Percentiles rank a stretch among this genome's conserved stretches.
phyloP scores from a whole-genome alignment of 2,888 invertebrate species.

The Nomada fucata region DNA sequence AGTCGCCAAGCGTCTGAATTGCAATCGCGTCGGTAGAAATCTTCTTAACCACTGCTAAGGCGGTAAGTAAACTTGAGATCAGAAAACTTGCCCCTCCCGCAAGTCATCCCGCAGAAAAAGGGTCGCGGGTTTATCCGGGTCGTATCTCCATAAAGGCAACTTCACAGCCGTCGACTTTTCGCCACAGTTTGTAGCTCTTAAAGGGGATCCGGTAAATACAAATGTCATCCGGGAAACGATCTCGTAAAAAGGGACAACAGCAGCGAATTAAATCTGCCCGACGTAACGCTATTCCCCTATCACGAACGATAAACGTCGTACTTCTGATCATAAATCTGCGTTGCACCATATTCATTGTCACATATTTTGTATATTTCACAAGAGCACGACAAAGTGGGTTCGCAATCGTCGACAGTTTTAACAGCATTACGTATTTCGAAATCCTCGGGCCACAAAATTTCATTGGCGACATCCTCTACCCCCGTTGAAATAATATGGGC shows the following conservation, averaged over 20 bases:
- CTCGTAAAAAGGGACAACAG: not conserved
- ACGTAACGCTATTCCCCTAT: not conserved
- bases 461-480: too few species aligned
- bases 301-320: not conserved
- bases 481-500: too few species aligned
- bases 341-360: too few species aligned
- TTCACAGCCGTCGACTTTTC: slow-evolving; percentile 57
- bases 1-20: not conserved
- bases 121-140: slow-evolving; percentile 66
- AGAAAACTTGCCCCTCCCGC: slow-evolving; percentile 29
- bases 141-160: slow-evolving; percentile 68
- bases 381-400: too few species aligned
- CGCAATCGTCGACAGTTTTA: too few species aligned
- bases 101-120: slow-evolving; percentile 19
- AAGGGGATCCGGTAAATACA: slow-evolving; percentile 49
- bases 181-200: slow-evolving; percentile 54
- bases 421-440: too few species aligned
- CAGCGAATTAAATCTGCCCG: slow-evolving; percentile 6
- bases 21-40: slow-evolving; percentile 29
- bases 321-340: not conserved
- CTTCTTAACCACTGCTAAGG: slow-evolving; percentile 49
- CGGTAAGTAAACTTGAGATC: slow-evolving; percentile 39
- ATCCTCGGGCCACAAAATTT: too few species aligned
- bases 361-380: too few species aligned
- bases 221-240: slow-evolving; percentile 8